Evolutionary conservation across 2,888 invertebrate genomes (phyloP).

Genomic region (Phaedon cochleariae): DNA sequence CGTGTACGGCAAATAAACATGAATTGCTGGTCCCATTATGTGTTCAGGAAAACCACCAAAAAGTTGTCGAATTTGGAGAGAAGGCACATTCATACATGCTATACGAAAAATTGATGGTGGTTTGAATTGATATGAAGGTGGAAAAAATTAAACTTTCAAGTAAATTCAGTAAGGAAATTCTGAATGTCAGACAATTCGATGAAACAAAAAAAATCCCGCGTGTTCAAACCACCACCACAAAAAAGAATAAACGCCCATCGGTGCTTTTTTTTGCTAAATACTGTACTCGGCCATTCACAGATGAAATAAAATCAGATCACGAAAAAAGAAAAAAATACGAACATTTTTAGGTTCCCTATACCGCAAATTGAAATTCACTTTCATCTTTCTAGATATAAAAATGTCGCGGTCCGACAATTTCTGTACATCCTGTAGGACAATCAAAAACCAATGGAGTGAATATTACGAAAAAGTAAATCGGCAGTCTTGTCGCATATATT

Average conservation of each 20-base stretch:
- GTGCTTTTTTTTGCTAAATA: not conserved
- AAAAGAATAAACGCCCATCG: not conserved
- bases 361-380: too few relatives aligned
- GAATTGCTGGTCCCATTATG: constrained; percentile 43
- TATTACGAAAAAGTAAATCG: constrained; percentile 30
- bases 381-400: too few relatives aligned
- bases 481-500: constrained; percentile 45
- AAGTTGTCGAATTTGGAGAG: constrained; percentile 36
- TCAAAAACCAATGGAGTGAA: constrained; percentile 10
- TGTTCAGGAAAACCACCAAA: constrained; percentile 26
- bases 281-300: not conserved
- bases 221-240: not conserved
- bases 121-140: too few relatives aligned
- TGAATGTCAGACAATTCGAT: too few relatives aligned
- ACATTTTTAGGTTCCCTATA: not conserved
- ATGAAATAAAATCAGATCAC: not conserved
- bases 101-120: constrained; percentile 23
- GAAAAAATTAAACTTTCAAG: too few relatives aligned
- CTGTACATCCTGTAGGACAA: not conserved
- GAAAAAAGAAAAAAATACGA: not conserved
- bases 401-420: too few relatives aligned
- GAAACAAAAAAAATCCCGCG: too few relatives aligned
- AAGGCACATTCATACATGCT: constrained; percentile 43
- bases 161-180: too few relatives aligned
- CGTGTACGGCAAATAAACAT: constrained; percentile 23